Evolutionary conservation across 2,113 vertebrate genomes (phyloP), one percentile per base, ranked within the genome.

Genomic region (Ovis aries): DNA sequence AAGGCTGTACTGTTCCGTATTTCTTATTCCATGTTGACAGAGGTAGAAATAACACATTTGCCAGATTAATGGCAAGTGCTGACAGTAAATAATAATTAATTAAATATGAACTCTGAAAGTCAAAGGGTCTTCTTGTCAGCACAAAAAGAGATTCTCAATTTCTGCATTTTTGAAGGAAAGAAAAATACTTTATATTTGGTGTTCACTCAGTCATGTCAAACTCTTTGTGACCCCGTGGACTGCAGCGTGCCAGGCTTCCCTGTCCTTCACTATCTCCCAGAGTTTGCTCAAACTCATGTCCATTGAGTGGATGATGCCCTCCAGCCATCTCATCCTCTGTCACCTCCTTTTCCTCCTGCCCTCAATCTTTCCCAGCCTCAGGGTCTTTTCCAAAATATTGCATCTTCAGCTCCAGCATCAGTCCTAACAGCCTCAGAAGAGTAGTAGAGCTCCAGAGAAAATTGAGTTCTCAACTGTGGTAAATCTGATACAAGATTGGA

Each of bases 11-110:
- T 92, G n/a, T 88, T 86, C 27, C 10, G 1, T 50, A 80, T 80
- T 80, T 17, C 85, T 33, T 94, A 59, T 77, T 92, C 80, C 52
- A 84, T 85, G 5, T 88, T 81, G 43, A 78, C 7, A 57, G 50
- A 92, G 7, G 59, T 97, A 48, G 57, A 96, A 97, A 95, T 57
- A 93, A 67, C 14, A 77, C 12, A 81, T 57, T 91, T 86, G 13
- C 82, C 23, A 89, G 43, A 45, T 82, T 19, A 27, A 13, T 36
- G 21, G 25, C 12, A 89, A 95, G 82, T 95, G 1, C 25, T 91
- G 43, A 93, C 1, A 25, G 2, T 71, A 84, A 84, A 78, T 81
- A 53, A 74, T 81, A 88, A 59, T 81, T 96, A 91, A 96, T 85
- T 95, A 93, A 96, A 82, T 88, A 31, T 85, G 43, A 95, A 3